These are phyloP conservation scores for Eurystomus gularis DNA, from an alignment of 2,113 vertebrate species.

Conservation along the genomic window DNA sequence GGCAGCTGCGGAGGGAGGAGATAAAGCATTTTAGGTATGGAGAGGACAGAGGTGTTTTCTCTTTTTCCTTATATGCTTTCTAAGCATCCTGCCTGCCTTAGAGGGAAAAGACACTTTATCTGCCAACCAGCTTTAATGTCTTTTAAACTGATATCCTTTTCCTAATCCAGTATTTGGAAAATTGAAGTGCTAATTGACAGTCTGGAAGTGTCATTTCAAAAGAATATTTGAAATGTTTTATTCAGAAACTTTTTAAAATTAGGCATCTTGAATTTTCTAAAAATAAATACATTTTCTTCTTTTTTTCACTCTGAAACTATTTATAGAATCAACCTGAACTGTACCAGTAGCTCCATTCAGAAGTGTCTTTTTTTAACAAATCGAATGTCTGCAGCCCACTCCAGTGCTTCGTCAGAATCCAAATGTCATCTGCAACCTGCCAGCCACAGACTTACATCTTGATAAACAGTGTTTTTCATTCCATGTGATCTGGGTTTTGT, in stretches of 20 bases:
- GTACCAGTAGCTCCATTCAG: neutral
- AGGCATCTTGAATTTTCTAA: neutral
- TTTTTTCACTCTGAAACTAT: neutral
- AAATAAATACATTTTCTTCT: neutral
- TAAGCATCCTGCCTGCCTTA: neutral
- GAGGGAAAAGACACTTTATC: neutral
- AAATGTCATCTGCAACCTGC: neutral
- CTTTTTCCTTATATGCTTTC: neutral
- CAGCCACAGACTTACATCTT: neutral
- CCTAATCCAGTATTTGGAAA: neutral
- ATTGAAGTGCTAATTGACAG: neutral
- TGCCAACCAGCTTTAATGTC: neutral
- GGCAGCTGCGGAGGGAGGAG: neutral
- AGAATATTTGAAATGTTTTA: neutral
- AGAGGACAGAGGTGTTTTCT: neutral
- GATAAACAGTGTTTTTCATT: conserved; percentile 24
- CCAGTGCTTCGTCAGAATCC: neutral
- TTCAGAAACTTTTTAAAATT: neutral
- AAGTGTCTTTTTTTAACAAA: neutral
- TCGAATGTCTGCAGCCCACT: neutral
- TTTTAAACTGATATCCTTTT: neutral
- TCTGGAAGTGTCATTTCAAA: neutral
- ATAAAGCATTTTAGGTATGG: neutral
- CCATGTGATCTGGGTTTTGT: conserved; percentile 34
- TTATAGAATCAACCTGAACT: neutral